phyloP scores from a whole-genome alignment of 2,797 vertebrate species.

The Rhynchonycteris naso region DNA sequence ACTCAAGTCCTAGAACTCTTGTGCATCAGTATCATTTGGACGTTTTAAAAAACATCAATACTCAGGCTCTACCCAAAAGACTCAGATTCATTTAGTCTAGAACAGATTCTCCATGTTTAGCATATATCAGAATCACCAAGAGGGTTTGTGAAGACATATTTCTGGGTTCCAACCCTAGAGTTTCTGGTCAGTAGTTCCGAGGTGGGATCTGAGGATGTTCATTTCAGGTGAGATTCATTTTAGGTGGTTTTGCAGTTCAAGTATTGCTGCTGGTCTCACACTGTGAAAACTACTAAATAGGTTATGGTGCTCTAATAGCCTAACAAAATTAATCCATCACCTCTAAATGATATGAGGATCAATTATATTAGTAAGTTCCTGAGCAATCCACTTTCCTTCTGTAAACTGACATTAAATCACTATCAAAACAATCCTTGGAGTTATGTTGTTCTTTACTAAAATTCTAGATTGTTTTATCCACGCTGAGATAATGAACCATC shows the following conservation, averaged over 20 bases:
- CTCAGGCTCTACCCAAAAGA: not conserved
- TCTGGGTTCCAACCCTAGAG: not conserved
- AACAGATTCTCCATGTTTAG: not conserved
- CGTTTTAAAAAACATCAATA: not conserved
- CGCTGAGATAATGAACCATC: not conserved
- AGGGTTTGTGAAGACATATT: not conserved
- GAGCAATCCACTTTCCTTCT: not conserved
- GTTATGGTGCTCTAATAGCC: not conserved
- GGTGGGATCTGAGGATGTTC: not conserved
- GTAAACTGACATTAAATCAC: conserved; percentile 32
- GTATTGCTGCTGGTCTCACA: not conserved
- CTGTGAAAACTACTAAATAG: not conserved
- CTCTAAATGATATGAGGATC: conserved; percentile 15
- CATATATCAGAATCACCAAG: not conserved
- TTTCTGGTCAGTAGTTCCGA: not conserved
- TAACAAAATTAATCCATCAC: not conserved
- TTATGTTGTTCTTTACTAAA: not conserved
- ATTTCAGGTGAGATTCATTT: not conserved
- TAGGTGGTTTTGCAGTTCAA: not conserved
- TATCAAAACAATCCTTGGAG: not conserved
- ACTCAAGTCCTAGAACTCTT: not conserved
- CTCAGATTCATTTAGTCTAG: not conserved
- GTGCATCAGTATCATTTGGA: not conserved
- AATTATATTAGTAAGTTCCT: not conserved
- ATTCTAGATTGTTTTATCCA: not conserved